Percentiles rank a stretch among this genome's conserved stretches.
Evolutionary conservation across 2,888 invertebrate genomes (phyloP).

Genomic region (Agonopterix heracliana): DNA sequence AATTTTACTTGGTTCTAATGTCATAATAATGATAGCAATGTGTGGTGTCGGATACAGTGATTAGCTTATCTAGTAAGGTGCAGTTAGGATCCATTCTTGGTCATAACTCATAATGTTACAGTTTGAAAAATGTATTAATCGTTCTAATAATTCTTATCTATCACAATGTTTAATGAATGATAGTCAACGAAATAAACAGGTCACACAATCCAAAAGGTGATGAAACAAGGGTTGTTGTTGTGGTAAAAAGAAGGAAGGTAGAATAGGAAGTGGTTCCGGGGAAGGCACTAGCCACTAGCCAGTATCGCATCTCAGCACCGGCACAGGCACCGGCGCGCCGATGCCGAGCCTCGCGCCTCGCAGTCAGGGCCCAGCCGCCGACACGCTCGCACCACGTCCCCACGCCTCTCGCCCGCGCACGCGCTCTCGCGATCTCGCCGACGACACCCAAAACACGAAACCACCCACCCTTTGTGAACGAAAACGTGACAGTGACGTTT

Average conservation of each 20-base stretch:
- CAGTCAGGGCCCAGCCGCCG: conserved; percentile 55
- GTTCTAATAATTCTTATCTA: no score
- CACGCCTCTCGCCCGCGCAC: conserved; percentile 45
- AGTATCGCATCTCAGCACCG: not conserved
- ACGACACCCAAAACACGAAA: conserved; percentile 31
- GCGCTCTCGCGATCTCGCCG: conserved; percentile 48
- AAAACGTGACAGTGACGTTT: conserved; percentile 70
- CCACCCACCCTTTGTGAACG: conserved; percentile 48
- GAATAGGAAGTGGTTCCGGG: conserved; percentile 38
- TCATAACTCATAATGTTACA: no score
- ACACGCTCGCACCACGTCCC: conserved; percentile 23
- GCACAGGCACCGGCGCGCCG: conserved; percentile 21
- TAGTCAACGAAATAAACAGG: no score
- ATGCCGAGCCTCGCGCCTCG: conserved; percentile 12
- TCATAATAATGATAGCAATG: no score
- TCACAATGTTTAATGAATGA: no score
- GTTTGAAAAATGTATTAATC: no score
- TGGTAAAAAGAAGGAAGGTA: conserved; percentile 1
- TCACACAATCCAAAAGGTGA: no score
- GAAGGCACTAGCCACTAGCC: conserved; percentile 11
- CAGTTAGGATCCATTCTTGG: no score
- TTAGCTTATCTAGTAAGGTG: no score
- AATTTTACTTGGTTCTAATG: no score
- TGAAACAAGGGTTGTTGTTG: no score
- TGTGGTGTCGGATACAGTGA: no score